Evolutionary conservation across 2,888 invertebrate genomes (phyloP), one percentile per base, ranked within the genome.

Genomic region (Seladonia tumulorum): DNA sequence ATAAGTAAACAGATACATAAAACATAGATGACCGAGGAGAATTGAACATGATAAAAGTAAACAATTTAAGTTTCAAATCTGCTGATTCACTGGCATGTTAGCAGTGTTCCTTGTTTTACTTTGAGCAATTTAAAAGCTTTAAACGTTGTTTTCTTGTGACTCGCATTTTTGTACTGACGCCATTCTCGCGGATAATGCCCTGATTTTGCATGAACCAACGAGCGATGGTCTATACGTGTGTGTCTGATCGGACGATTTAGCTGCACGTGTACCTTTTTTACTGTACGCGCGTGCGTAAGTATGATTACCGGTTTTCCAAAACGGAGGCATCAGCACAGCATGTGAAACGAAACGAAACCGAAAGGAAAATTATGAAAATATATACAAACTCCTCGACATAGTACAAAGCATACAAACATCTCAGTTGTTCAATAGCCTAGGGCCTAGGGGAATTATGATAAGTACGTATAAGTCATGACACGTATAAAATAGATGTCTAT

Each of bases 371-470:
- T 86, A 90, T 82, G 91, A 84, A 93, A 90, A 92, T 88, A 93
- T 93, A 94, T 92, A 94, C 92, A 94, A 95, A 95, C 94, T 95
- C 95, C 95, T 95, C 92, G 94, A 94, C 92, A 94, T 95, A 95
- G 95, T 95, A 95, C 95, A 95, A 95, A 95, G 93, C 94, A 93
- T 93, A 93, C 92, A 92, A 93, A 94, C 91, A 93, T 91, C 92
- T 94, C 91, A 92, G 87, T 91, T 84, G 82, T 88, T 79, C 88
- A 90, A 88, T 90, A 90, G 90, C 83, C 86, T 90, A 87, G 87
- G 81, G 71, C 77, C 39, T 85, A 5, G 35, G 35, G 35, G 35
- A 35, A 35, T 35, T 83, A 83, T 71, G 63, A 78, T 84, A 84
- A 84, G 84, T 83, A 84, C 71, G 83, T 80, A 82, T 86, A 88